Base-by-base conservation (phyloP, 2,797 vertebrate genomes). In the Yasuhikotakia modesta region DNA sequence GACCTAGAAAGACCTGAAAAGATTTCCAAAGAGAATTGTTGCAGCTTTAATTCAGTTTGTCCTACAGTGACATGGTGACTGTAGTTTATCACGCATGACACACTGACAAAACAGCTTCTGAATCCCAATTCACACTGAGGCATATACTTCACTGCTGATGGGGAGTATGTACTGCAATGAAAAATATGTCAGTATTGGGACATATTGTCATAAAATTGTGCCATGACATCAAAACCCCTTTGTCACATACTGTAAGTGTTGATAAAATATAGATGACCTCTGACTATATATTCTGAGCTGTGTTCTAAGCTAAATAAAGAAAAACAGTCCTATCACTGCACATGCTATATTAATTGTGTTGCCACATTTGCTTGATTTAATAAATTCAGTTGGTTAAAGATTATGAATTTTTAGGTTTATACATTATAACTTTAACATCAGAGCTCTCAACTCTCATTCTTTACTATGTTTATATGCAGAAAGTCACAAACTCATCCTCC, bases 1-100 rank as follows among this genome's bases (percentile, higher is more conserved):
- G 64, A 81, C 79, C 68, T 73, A 83, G 78, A 83, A 83, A 64
- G 24, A 65, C 21, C n/a, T 61, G 55, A 65, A 75, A 30, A 48
- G 16, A 13, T 17, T 46, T 48, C 10, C 10, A 2, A 43, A 43
- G 39, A 43, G 63, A 72, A 52, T 1, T 43, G 35, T 22, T 46
- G 24, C 21, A 4, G 19, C 24, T 73, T 80, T 24, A 69, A 63
- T 48, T 78, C 16, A 7, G 57, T 60, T 61, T 2, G 39, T 43
- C 39, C 39, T 43, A 43, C 10, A 43, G 39, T 43, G 8, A 43
- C 39, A 43, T 43, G 39, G 39, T 43, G 45, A 10, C 5, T 21
- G 70, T 7, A 4, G 39, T 43, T 2, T 14, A 24, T 39, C 19
- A 24, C 46, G 32, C 4, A 39, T 5, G 5, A 12, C 17, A 57